Evolutionary conservation across 2,113 vertebrate genomes (phyloP), one percentile per base, ranked within the genome.

Genomic region (Bubalus kerabau): DNA sequence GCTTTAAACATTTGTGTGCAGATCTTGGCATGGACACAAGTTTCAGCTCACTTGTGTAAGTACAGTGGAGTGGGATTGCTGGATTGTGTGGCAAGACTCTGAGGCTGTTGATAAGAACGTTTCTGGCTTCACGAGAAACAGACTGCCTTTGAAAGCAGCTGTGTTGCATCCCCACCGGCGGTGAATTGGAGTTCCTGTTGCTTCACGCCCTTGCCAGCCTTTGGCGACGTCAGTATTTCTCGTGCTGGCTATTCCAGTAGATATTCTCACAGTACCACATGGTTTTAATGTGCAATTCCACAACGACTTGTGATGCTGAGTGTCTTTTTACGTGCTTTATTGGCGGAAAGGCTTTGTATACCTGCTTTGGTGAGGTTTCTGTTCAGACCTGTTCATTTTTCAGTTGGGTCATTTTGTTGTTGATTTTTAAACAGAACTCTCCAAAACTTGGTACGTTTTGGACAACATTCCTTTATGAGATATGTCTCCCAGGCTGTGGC

Each of bases 181-280:
- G 4, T 2, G 32, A n/a, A 1, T 0, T 43, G 2, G 48, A 5
- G 5, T 62, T 59, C 78, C 84, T 16, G 3, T 10, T 5, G 50
- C 52, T 19, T 60, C 6, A 2, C 0, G 0, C 4, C 36, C 24
- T 19, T 2, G 3, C 1, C 36, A 10, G 81, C 43, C 1, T 6
- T 87, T 8, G 59, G 7, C 32, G 16, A 0, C 4, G 23, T 57
- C 59, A 5, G 28, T 1, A 15, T n/a, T 3, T 3, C 26, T 1
- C n/a, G 59, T 2, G 12, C 1, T 0, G 28, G 36, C 60, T 7
- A 0, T 24, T 11, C 30, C 7, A 0, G 0, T 0, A 11, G 13
- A 8, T 26, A 7, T 3, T 11, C 8, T 5, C 1, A 1, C 3
- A 6, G 3, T 1, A 3, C 23, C 1, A 9, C 46, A 2, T 10